A percentile compares a stretch with the other conserved stretches of the same genome.
Conservation (phyloP, 2,888 invertebrate species). For the Glyphotaelius pellucidus region DNA sequence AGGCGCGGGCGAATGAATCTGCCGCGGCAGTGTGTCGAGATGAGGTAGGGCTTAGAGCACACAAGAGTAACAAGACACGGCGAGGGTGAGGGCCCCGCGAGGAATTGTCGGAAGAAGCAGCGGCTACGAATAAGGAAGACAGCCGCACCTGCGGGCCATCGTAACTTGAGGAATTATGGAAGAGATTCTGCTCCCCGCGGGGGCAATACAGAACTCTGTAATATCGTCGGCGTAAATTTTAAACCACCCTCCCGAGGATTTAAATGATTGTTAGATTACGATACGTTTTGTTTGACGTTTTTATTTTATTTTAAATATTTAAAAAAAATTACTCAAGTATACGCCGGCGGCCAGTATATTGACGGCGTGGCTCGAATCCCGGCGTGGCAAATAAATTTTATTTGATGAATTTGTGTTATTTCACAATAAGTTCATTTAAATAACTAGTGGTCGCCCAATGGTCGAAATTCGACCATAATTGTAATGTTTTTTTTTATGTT, state of each 20-base stretch:
- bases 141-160: background rate
- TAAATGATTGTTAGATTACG: background rate
- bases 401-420: too few relatives aligned
- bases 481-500: too few relatives aligned
- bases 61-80: background rate
- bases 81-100: background rate
- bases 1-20: background rate
- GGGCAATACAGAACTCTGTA: background rate
- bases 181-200: background rate
- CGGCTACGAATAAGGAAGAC: background rate
- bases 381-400: too few relatives aligned
- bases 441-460: too few relatives aligned
- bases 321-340: background rate
- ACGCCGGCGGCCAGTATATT: too few relatives aligned
- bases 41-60: background rate
- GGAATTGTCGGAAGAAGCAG: background rate
- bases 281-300: background rate
- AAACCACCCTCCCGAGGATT: background rate
- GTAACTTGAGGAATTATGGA: slow-evolving; percentile 10
- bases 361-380: too few relatives aligned
- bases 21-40: background rate
- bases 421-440: too few relatives aligned
- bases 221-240: background rate
- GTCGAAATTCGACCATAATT: too few relatives aligned
- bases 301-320: background rate